phyloP scores from a whole-genome alignment of 2,888 invertebrate species.

The Cataglyphis rosenhaueri region DNA sequence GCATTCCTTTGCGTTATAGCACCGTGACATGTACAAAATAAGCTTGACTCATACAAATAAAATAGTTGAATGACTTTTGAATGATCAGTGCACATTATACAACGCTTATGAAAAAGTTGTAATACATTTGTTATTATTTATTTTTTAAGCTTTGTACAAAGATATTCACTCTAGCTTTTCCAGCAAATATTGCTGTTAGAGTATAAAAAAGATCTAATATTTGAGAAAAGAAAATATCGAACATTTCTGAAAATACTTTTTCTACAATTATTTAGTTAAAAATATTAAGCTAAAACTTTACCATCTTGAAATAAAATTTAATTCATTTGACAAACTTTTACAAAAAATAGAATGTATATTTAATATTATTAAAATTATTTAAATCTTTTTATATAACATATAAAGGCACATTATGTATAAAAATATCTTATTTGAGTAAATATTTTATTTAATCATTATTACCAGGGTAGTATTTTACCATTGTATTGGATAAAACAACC shows the following conservation, averaged over 20 bases:
- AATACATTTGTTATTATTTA: conserved; percentile 19
- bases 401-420: conserved; percentile 5
- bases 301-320: background rate
- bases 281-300: background rate
- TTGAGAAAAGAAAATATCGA: background rate
- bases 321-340: background rate
- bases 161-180: conserved; percentile 18
- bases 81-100: conserved; percentile 17
- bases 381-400: background rate
- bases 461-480: conserved; percentile 92
- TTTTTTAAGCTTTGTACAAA: conserved; percentile 5
- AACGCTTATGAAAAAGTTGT: conserved; percentile 13
- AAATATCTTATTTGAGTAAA: conserved; percentile 8
- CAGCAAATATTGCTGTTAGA: conserved; percentile 10
- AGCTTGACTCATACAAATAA: conserved; percentile 66
- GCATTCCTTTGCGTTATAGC: conserved; percentile 73
- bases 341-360: conserved; percentile 18
- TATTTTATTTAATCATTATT: conserved; percentile 69
- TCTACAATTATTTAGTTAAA: background rate
- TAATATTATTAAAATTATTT: conserved; percentile 29
- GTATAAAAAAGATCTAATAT: background rate
- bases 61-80: conserved; percentile 43
- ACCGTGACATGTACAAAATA: conserved; percentile 74
- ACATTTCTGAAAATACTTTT: conserved; percentile 13
- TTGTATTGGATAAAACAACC: conserved; percentile 93